phyloP scores from a whole-genome alignment of 2,797 vertebrate species.

The Vultur gryphus region DNA sequence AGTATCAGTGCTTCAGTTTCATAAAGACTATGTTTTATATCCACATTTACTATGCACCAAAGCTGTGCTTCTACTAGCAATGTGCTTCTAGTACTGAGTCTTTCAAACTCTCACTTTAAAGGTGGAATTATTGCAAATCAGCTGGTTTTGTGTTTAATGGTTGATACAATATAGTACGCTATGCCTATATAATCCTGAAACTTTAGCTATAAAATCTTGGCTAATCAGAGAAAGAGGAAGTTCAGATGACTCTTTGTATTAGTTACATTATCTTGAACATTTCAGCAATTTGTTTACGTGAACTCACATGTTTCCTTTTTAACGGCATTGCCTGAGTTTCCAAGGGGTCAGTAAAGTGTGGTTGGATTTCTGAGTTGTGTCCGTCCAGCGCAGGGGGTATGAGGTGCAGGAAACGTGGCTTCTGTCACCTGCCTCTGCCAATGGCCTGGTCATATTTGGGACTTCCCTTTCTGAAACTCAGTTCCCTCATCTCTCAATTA shows the following conservation, averaged over 20 bases:
- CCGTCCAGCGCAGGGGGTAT: neutral
- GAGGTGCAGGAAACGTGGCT: neutral
- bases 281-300: neutral
- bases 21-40: neutral
- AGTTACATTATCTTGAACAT: neutral
- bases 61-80: neutral
- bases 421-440: neutral
- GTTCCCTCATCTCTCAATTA: neutral
- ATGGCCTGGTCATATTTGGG: neutral
- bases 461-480: neutral
- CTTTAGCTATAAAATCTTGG: neutral
- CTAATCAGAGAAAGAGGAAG: neutral
- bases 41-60: neutral
- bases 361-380: neutral
- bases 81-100: neutral
- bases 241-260: neutral
- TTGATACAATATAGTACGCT: fast-evolving
- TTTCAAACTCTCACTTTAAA: neutral
- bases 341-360: neutral
- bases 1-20: neutral
- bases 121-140: neutral
- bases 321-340: neutral
- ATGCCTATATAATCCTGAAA: neutral
- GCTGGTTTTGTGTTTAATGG: neutral
- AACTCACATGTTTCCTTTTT: neutral